Conservation (phyloP, 2,113 vertebrate genomes). For the Recurvirostra avosetta region DNA sequence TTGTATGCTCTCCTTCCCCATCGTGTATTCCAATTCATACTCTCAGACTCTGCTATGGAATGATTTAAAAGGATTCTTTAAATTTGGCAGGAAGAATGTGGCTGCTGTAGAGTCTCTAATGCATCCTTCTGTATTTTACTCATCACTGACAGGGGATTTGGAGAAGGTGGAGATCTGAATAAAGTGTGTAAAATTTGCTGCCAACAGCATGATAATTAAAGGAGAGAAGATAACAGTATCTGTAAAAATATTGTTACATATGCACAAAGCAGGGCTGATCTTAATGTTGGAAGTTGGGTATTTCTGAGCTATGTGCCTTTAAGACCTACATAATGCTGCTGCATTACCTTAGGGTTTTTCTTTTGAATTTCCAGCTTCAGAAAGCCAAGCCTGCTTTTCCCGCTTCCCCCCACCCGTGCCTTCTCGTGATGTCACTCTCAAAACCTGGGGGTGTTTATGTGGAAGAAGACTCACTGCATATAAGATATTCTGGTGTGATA, state of each 20-base stretch:
- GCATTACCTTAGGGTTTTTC: slow-evolving; percentile 35
- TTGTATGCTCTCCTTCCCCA: background rate
- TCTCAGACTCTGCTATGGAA: background rate
- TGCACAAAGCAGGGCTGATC: slow-evolving; percentile 16
- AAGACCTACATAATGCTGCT: slow-evolving; percentile 41
- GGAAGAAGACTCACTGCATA: background rate
- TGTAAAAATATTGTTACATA: slow-evolving; percentile 26
- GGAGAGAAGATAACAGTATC: background rate
- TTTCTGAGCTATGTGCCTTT: slow-evolving; percentile 46
- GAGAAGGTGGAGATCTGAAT: background rate
- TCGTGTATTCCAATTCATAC: background rate
- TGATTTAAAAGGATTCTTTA: background rate
- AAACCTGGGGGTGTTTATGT: background rate
- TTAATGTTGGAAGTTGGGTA: background rate
- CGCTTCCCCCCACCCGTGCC: background rate
- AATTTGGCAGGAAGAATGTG: background rate
- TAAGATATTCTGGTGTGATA: background rate
- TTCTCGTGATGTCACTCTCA: background rate
- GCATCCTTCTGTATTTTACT: background rate
- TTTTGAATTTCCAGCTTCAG: slow-evolving; percentile 43
- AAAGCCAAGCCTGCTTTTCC: background rate
- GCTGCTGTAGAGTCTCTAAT: background rate
- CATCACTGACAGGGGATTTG: background rate
- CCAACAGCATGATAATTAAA: slow-evolving; percentile 12
- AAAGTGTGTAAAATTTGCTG: slow-evolving; percentile 5